These are phyloP conservation scores for Aspiorhynchus laticeps DNA, from an alignment of 2,113 vertebrate genomes.

Conservation along the genomic window DNA sequence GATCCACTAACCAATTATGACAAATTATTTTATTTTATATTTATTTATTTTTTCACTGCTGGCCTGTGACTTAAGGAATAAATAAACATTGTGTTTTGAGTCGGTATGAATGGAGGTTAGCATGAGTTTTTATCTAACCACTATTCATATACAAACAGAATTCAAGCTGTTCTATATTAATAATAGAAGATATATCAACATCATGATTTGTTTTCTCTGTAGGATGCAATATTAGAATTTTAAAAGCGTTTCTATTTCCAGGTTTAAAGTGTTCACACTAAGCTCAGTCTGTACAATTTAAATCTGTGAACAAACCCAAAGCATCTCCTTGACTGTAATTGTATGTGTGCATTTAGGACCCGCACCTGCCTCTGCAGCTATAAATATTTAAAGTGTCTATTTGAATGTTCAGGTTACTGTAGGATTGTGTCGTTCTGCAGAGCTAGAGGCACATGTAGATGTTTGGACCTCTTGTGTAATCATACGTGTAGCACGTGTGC, in stretches of 20 bases:
- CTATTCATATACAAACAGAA: not conserved
- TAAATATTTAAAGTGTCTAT: constrained; percentile 11
- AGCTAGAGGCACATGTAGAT: constrained; percentile 25
- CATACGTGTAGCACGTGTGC: constrained; percentile 18
- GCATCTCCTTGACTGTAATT: constrained; percentile 24
- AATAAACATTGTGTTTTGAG: not conserved
- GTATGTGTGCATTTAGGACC: not conserved
- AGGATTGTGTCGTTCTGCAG: not conserved
- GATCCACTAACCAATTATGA: not conserved
- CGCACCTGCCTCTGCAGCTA: not conserved
- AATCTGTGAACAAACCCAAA: not conserved
- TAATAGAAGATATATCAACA: not conserved
- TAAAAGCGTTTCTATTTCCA: not conserved
- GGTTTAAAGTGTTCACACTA: not conserved
- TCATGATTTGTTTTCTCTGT: not conserved
- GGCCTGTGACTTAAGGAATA: constrained; percentile 17
- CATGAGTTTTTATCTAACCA: not conserved
- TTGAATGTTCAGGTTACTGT: constrained; percentile 25
- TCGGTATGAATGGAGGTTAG: not conserved
- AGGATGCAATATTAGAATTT: not conserved
- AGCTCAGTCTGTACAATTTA: not conserved
- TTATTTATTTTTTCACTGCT: constrained; percentile 3
- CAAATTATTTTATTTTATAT: not conserved
- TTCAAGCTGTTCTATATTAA: constrained; percentile 1
- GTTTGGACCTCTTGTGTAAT: constrained; percentile 14